Conservation (phyloP, 2,113 vertebrate species). For the Perca fluviatilis region DNA sequence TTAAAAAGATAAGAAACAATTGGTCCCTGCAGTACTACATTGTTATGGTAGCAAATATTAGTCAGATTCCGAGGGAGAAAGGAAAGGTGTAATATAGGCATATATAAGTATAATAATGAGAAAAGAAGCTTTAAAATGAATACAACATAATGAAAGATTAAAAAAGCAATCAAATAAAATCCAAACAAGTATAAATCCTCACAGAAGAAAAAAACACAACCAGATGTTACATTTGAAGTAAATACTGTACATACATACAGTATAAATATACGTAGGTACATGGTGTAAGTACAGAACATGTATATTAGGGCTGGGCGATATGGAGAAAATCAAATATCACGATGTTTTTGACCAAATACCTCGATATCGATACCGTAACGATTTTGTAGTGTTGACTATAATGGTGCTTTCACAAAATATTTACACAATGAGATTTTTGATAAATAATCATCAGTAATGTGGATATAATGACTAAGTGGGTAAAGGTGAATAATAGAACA, state of each 20-base stretch:
- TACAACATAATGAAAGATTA: neutral
- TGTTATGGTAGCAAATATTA: constrained; percentile 14
- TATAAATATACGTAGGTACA: neutral
- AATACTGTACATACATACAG: neutral
- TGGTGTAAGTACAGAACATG: no score
- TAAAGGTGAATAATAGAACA: no score
- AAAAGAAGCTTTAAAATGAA: neutral
- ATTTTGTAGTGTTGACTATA: no score
- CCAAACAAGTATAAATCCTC: neutral
- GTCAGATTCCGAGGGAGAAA: neutral
- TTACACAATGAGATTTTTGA: no score
- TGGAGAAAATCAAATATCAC: no score
- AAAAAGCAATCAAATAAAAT: neutral
- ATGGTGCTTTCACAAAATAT: no score
- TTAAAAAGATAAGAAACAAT: constrained; percentile 44
- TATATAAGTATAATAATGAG: neutral
- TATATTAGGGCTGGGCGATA: no score
- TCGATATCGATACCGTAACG: no score
- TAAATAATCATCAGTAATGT: no score
- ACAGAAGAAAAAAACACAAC: neutral
- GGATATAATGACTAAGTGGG: no score
- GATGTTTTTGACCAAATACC: no score
- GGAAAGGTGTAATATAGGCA: neutral
- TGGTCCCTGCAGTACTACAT: constrained; percentile 27
- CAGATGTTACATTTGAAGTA: neutral